Evolutionary conservation across 1,140 invertebrate genomes (phyloP).

Genomic region (Drosophila chauvacae): DNA sequence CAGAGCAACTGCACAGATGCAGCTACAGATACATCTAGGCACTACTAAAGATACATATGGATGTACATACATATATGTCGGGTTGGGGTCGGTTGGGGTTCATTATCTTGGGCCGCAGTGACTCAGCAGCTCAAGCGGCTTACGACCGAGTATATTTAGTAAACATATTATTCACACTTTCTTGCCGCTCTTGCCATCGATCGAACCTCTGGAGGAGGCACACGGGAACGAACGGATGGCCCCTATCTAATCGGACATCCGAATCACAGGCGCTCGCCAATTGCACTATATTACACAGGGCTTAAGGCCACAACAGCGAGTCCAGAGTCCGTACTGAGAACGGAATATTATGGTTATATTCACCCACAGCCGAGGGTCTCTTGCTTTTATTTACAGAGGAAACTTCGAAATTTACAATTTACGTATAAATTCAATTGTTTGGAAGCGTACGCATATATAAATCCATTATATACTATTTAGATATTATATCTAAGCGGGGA

Average conservation of each 20-base stretch:
- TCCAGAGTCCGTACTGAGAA: not conserved
- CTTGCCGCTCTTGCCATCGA: constrained; percentile 20
- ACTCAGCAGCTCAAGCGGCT: constrained; percentile 45
- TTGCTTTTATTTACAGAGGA: constrained; percentile 74
- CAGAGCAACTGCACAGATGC: constrained; percentile 12
- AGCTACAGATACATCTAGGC: constrained; percentile 2
- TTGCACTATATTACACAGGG: constrained; percentile 15
- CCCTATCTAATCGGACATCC: constrained; percentile 19
- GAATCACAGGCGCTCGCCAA: constrained; percentile 12
- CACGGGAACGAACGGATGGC: not conserved
- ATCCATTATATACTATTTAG: constrained; percentile 43
- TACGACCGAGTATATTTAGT: constrained; percentile 26
- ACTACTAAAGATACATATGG: not conserved
- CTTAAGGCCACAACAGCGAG: not conserved
- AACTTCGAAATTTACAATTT: constrained; percentile 69
- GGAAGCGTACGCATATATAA: constrained; percentile 58
- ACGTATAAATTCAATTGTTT: constrained; percentile 69
- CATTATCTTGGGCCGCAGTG: constrained; percentile 49
- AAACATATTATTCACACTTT: constrained; percentile 72
- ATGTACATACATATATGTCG: not conserved
- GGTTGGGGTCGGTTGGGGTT: constrained; percentile 39
- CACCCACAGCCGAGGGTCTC: constrained; percentile 60
- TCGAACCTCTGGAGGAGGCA: constrained; percentile 2
- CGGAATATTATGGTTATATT: constrained; percentile 21
- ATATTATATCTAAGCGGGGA: constrained; percentile 28